A percentile compares a stretch with the other conserved stretches of the same genome.
Evolutionary conservation across 2,113 vertebrate species (phyloP).

Genomic region (Microtus oregoni): DNA sequence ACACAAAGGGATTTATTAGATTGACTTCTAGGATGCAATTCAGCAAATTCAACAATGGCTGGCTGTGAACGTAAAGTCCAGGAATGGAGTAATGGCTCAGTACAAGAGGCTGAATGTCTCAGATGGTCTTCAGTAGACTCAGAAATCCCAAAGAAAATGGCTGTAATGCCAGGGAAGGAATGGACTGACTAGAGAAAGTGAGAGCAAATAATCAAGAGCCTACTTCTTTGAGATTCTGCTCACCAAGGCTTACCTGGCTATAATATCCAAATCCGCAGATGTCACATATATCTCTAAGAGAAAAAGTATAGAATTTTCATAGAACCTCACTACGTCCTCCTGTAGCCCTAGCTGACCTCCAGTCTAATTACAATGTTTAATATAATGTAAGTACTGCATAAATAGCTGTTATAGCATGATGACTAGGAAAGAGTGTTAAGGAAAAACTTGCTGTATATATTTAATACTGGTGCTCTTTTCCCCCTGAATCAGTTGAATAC

Average conservation of each 20-base stretch:
- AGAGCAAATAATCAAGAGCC: background rate
- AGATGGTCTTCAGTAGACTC: background rate
- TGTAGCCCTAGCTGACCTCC: background rate
- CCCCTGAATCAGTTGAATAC: background rate
- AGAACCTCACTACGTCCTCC: background rate
- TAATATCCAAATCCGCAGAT: background rate
- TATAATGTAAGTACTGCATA: background rate
- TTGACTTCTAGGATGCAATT: too few species aligned
- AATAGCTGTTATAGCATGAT: background rate
- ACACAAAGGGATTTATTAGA: background rate
- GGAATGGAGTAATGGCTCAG: background rate
- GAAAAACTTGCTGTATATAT: background rate
- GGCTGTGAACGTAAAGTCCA: background rate
- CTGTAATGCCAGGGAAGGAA: background rate
- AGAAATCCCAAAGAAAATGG: background rate
- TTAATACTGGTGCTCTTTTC: background rate
- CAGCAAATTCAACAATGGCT: background rate
- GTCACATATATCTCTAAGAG: background rate
- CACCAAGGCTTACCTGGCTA: background rate
- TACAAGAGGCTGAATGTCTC: background rate
- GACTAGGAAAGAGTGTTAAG: background rate
- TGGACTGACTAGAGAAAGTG: background rate
- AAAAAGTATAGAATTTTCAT: background rate
- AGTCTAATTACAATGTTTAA: background rate
- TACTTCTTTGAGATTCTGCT: background rate